Evolutionary conservation across 2,888 invertebrate genomes (phyloP).

Genomic region (Camptogramma bilineatum): DNA sequence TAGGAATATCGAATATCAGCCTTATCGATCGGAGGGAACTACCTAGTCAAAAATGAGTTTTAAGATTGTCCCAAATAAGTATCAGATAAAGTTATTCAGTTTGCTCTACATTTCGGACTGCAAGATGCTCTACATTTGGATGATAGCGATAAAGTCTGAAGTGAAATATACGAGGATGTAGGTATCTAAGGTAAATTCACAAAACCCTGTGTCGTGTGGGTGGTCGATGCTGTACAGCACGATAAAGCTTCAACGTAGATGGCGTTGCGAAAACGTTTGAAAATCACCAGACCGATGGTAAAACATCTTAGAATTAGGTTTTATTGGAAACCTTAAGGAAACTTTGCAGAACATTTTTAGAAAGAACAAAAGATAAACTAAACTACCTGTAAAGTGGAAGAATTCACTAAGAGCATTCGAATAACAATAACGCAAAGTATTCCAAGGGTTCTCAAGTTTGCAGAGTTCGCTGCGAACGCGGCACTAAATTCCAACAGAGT

Average conservation of each 20-base stretch:
- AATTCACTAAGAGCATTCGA: slow-evolving; percentile 27
- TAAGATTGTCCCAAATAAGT: background rate
- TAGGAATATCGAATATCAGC: too few species aligned
- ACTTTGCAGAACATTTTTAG: slow-evolving; percentile 4
- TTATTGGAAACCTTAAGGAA: slow-evolving; percentile 12
- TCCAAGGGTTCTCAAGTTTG: slow-evolving; percentile 36
- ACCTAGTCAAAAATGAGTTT: background rate
- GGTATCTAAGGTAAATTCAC: slow-evolving; percentile 48
- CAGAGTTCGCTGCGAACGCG: slow-evolving; percentile 47
- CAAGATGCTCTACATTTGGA: background rate
- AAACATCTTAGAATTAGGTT: slow-evolving; percentile 29
- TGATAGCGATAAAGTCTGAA: background rate
- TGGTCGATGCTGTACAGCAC: slow-evolving; percentile 56
- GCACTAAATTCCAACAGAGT: slow-evolving; percentile 53
- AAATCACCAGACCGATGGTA: slow-evolving; percentile 49
- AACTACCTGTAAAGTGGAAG: slow-evolving; percentile 28
- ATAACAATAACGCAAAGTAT: slow-evolving; percentile 42
- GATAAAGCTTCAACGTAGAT: slow-evolving; percentile 44
- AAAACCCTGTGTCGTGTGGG: slow-evolving; percentile 59
- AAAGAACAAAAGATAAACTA: slow-evolving; percentile 26
- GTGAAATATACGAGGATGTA: slow-evolving; percentile 47
- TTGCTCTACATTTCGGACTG: background rate
- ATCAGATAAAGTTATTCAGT: background rate
- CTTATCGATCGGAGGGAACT: too few species aligned
- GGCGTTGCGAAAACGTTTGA: slow-evolving; percentile 56